Conservation (phyloP, 2,113 vertebrate genomes). For the Elachura formosa region DNA sequence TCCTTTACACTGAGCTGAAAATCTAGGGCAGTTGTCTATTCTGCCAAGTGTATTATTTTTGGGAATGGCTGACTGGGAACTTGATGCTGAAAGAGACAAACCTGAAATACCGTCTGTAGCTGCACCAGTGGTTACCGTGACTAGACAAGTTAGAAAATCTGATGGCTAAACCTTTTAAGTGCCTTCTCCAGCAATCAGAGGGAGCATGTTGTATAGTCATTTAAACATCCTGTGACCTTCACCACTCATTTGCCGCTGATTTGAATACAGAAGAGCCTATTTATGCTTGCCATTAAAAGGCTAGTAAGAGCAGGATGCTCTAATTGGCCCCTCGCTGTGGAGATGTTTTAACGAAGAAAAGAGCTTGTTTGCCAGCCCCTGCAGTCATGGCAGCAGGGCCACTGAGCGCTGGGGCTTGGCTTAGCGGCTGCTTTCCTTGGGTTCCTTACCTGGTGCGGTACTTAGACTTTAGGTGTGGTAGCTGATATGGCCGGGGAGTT, state of each 20-base stretch:
- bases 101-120: background rate
- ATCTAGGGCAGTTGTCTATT: background rate
- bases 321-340: constrained; percentile 40
- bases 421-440: background rate
- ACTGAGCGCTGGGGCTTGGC: fast-evolving
- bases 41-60: background rate
- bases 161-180: background rate
- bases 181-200: background rate
- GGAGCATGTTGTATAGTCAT: background rate
- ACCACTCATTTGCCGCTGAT: background rate
- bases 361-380: background rate
- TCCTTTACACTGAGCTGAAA: background rate
- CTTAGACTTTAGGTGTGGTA: background rate
- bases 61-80: background rate
- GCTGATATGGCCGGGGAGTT: background rate
- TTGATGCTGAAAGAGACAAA: background rate
- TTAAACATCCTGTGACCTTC: constrained; percentile 24
- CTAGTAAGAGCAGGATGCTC: background rate
- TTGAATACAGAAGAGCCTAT: constrained; percentile 12
- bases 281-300: constrained; percentile 38
- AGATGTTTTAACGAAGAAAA: constrained; percentile 1
- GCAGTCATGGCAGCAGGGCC: background rate
- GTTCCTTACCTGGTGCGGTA: background rate
- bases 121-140: background rate
- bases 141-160: background rate